A percentile compares a stretch with the other conserved stretches of the same genome.
These are phyloP conservation scores for Halocaridina rubra DNA, from an alignment of 2,888 invertebrate genomes.

Conservation along the genomic window DNA sequence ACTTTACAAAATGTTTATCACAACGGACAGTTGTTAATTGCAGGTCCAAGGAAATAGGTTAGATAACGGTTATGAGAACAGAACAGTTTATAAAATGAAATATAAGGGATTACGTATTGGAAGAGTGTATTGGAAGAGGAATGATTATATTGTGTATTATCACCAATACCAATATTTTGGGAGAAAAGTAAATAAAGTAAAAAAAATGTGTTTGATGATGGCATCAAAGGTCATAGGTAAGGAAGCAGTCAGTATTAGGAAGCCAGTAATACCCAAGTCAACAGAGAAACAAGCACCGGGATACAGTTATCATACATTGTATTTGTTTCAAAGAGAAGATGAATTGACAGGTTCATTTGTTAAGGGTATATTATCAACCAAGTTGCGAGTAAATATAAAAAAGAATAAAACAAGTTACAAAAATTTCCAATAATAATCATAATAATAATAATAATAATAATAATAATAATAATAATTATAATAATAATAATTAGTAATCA, in stretches of 20 bases:
- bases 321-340: constrained; percentile 45
- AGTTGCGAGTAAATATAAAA: constrained; percentile 49
- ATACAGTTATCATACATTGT: constrained; percentile 54
- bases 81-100: constrained; percentile 17
- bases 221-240: constrained; percentile 29
- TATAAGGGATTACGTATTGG: constrained; percentile 23
- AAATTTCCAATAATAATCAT: too few relatives aligned
- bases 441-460: too few relatives aligned
- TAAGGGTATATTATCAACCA: constrained; percentile 42
- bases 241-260: constrained; percentile 53
- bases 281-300: constrained; percentile 56
- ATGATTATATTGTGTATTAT: constrained; percentile 9
- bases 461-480: too few relatives aligned
- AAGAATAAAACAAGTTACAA: constrained; percentile 42
- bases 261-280: constrained; percentile 43
- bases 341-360: constrained; percentile 43
- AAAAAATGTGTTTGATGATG: constrained; percentile 10
- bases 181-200: not conserved
- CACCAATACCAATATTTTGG: constrained; percentile 7
- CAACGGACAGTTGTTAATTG: constrained; percentile 36
- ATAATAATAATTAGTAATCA: constrained; percentile 28
- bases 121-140: constrained; percentile 17
- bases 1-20: constrained; percentile 43
- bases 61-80: constrained; percentile 26
- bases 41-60: constrained; percentile 15